phyloP scores from a whole-genome alignment of 2,797 vertebrate genomes.

The Gouania willdenowi region DNA sequence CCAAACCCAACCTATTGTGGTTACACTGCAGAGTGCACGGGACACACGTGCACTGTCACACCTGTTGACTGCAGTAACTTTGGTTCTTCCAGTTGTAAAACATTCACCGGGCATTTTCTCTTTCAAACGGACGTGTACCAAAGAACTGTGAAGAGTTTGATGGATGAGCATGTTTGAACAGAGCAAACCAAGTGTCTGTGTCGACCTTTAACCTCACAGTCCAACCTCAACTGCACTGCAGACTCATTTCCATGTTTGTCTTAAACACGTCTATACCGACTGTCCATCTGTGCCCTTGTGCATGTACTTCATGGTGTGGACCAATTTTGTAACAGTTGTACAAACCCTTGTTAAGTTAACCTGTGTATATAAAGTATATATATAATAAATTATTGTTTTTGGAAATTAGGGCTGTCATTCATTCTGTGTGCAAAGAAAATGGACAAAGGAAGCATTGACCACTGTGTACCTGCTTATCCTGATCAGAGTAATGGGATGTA shows the following conservation, averaged over 20 bases:
- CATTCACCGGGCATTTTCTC: not conserved
- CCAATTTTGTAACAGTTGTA: constrained; percentile 77
- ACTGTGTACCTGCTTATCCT: too few species aligned
- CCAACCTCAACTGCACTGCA: too few species aligned
- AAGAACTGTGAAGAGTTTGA: constrained; percentile 22
- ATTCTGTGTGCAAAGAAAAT: not conserved
- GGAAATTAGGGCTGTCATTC: constrained; percentile 12
- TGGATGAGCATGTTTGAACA: too few species aligned
- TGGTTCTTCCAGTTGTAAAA: not conserved
- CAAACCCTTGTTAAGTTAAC: constrained; percentile 75
- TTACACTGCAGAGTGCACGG: constrained; percentile 17
- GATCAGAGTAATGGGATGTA: too few species aligned
- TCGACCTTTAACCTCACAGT: too few species aligned
- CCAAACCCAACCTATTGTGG: constrained; percentile 36
- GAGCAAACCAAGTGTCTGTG: too few species aligned
- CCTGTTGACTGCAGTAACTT: constrained; percentile 5
- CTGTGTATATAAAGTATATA: constrained; percentile 69
- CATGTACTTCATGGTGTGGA: constrained; percentile 55
- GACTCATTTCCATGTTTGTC: constrained; percentile 11
- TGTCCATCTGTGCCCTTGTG: constrained; percentile 32
- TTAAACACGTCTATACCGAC: constrained; percentile 12
- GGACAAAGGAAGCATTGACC: too few species aligned
- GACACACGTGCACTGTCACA: too few species aligned
- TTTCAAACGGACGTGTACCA: constrained; percentile 14
- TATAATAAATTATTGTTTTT: constrained; percentile 77